Evolutionary conservation across 2,888 invertebrate species (phyloP), one percentile per base, ranked within the genome.

Genomic region (Napeogenes sylphis): DNA sequence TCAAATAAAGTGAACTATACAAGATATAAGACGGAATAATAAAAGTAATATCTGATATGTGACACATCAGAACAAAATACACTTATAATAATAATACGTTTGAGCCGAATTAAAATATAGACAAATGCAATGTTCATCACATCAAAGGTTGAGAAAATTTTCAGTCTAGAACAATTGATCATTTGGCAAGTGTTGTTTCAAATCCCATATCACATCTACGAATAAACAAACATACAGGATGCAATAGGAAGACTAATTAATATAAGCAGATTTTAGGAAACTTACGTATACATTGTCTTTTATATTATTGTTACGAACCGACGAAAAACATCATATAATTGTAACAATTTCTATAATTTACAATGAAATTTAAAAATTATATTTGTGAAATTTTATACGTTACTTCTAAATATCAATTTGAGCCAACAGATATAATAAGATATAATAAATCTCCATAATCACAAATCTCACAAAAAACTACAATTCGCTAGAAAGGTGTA

Each of bases 111-210:
- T 57, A 64, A 68, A 63, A 70, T 68, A 69, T 63, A 67, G 58
- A 65, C 53, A 67, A 68, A 68, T 68, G 70, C 67, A 71, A 66
- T 66, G 62, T 69, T 68, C 56, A 70, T 66, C 68, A 70, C 66
- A 73, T 69, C 70, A 73, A 53, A 61, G 38, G 61, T 66, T 30
- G 51, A 51, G 69, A 67, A 70, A 80, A 72, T 70, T 75, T 80
- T 90, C 90, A 90, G 90, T 90, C 90, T 90, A 89, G 87, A 81
- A 85, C 76, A 84, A 84, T 87, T 87, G 87, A 86, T 89, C 83
- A 89, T 90, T 90, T 90, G 90, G 90, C 90, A 90, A 89, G 88
- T 87, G 84, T 86, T 86, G 74, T 78, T 85, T 84, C 71, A 79
- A 71, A 78, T 78, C 80, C 80, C 77, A 83, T 75, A 82, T 74